Evolutionary conservation across 1,140 invertebrate species (phyloP).

Genomic region (Anadara kagoshimensis): DNA sequence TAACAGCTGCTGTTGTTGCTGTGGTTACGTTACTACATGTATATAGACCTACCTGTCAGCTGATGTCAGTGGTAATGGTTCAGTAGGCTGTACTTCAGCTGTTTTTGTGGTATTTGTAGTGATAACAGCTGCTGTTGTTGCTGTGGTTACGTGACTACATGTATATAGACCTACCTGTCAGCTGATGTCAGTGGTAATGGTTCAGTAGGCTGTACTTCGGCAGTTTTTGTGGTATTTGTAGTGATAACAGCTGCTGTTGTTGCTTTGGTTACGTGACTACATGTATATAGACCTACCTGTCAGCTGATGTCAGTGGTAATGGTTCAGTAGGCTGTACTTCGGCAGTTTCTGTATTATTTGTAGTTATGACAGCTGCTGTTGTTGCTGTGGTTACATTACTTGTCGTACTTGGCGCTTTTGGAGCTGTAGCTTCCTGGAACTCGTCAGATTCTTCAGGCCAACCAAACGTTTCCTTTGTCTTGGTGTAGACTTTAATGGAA

Average conservation of each 20-base stretch:
- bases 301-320: slow-evolving; percentile 71
- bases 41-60: too few species aligned
- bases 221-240: too few species aligned
- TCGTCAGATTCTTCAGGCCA: slow-evolving; percentile 98
- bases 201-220: slow-evolving; percentile 32
- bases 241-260: not conserved
- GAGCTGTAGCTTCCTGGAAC: slow-evolving; percentile 76
- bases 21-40: too few species aligned
- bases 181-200: slow-evolving; percentile 70
- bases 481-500: slow-evolving; percentile 94
- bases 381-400: slow-evolving; percentile 11
- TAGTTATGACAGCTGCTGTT: slow-evolving; percentile 35
- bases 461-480: slow-evolving; percentile 95
- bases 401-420: slow-evolving; percentile 29
- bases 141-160: too few species aligned
- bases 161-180: slow-evolving; percentile 55
- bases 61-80: too few species aligned
- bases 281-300: slow-evolving; percentile 54
- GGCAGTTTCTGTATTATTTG: slow-evolving; percentile 30
- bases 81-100: not conserved
- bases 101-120: too few species aligned
- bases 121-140: too few species aligned
- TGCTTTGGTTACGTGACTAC: not conserved
- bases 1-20: too few species aligned
- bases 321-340: slow-evolving; percentile 46